Evolutionary conservation across 2,113 vertebrate species (phyloP).

Genomic region (Typhlomys cinereus): DNA sequence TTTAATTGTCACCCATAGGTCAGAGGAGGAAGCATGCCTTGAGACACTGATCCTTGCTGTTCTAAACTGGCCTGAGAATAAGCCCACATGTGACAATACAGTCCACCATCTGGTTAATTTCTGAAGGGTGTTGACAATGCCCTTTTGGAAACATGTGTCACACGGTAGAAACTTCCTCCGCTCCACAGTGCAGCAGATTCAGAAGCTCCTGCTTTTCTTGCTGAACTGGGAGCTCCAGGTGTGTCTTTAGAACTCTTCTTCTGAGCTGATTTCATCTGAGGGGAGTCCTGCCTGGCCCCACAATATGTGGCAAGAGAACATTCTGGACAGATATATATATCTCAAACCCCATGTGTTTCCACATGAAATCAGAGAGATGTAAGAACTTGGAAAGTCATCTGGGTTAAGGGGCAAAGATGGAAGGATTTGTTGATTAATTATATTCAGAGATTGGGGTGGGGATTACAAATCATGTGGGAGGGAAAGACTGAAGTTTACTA

Average conservation of each 20-base stretch:
- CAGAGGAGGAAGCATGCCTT: background rate
- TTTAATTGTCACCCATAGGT: background rate
- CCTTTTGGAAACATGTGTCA: background rate
- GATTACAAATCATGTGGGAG: background rate
- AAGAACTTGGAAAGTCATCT: slow-evolving; percentile 30
- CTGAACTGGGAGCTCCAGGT: slow-evolving; percentile 24
- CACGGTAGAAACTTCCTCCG: background rate
- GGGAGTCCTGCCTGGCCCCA: slow-evolving; percentile 8
- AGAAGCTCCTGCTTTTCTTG: slow-evolving; percentile 2
- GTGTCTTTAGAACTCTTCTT: slow-evolving; percentile 19
- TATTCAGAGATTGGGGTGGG: background rate
- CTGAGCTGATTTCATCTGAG: slow-evolving; percentile 47
- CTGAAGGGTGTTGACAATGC: background rate
- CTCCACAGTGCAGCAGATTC: background rate
- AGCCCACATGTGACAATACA: background rate
- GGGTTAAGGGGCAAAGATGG: background rate
- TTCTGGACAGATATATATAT: slow-evolving; percentile 31
- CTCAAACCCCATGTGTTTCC: slow-evolving; percentile 44
- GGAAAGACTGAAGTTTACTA: background rate
- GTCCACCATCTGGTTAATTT: background rate
- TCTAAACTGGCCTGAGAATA: background rate
- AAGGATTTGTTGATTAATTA: background rate
- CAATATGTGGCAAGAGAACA: slow-evolving; percentile 26
- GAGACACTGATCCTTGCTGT: background rate
- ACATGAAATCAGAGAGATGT: slow-evolving; percentile 17